Evolutionary conservation across 2,797 vertebrate species (phyloP).

Genomic region (Threskiornis aethiopicus): DNA sequence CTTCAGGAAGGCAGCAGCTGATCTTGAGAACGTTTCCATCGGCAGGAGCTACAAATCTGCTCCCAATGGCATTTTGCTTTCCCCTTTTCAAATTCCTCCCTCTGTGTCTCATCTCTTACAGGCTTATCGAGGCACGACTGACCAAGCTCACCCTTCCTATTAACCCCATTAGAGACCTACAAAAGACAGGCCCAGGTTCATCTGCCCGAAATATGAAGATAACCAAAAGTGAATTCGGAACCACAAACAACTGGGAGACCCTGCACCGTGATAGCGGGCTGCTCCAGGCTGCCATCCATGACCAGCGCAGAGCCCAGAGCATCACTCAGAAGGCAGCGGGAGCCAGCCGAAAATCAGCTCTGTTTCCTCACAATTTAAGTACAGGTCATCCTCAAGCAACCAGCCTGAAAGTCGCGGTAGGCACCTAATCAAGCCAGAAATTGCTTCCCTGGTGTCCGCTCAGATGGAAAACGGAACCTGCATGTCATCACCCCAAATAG

Average conservation of each 20-base stretch:
- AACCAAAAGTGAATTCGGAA: slow-evolving; percentile 11
- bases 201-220: neutral
- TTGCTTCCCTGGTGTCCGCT: slow-evolving; percentile 47
- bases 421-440: slow-evolving; percentile 66
- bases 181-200: neutral
- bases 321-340: slow-evolving; percentile 50
- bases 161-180: neutral
- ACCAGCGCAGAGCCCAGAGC: neutral
- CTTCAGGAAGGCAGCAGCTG: neutral
- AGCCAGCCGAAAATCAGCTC: slow-evolving; percentile 57
- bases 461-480: slow-evolving; percentile 56
- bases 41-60: neutral
- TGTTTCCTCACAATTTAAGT: slow-evolving; percentile 59
- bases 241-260: neutral
- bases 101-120: neutral
- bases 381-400: slow-evolving; percentile 55
- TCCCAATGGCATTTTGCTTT: neutral
- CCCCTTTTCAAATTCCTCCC: neutral
- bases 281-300: slow-evolving; percentile 1
- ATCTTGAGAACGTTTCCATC: neutral
- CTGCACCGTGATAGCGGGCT: neutral
- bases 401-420: slow-evolving; percentile 25
- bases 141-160: neutral
- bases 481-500: slow-evolving; percentile 19
- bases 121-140: neutral